Base-by-base conservation (phyloP, 2,888 invertebrate genomes). In the Corythucha ciliata region DNA sequence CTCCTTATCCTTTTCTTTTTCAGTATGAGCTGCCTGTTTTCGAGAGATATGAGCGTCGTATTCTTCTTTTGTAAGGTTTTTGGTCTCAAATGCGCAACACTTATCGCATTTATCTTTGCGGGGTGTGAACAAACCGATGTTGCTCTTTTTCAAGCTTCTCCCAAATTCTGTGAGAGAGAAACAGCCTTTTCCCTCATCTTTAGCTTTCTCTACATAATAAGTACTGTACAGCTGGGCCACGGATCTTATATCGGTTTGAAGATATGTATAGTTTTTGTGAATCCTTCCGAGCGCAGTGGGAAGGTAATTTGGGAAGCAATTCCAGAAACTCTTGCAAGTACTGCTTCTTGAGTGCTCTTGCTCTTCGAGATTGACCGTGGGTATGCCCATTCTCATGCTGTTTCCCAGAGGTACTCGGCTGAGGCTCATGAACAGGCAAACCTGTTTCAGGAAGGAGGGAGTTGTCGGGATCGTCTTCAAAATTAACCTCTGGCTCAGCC, bases 71-170 rank as follows among this genome's bases (percentile, higher is more conserved):
- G n/a, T 4, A 10, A 45, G 18, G 14, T 47, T 8, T 10, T 29
- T 33, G 29, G 45, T 39, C 25, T 56, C 47, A 25, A 32, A 33
- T 44, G 25, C 18, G 22, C 33, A 46, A 37, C 48, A 48, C 16
- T 36, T n/a, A 36, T 53, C 48, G 25, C 53, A 42, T 14, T 52
- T 33, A 26, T 54, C 52, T 48, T 40, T 55, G 34, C 52, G 59
- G 22, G 48, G 57, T 55, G 39, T 55, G 52, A 22, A 55, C 50
- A 42, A 53, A 48, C 20, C 52, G 18, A 53, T 12, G 33, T 53
- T 49, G 16, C 32, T 18, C 22, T 48, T 34, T 25, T 48, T 33
- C 12, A 48, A 41, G n/a, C 20, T n/a, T 7, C n/a, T 27, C 7
- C 7, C 22, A 37, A 54, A 45, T 36, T 32, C 18, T 10, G 40